Evolutionary conservation across 2,888 invertebrate genomes (phyloP), one percentile per base, ranked within the genome.

Genomic region (Meta bourneti): DNA sequence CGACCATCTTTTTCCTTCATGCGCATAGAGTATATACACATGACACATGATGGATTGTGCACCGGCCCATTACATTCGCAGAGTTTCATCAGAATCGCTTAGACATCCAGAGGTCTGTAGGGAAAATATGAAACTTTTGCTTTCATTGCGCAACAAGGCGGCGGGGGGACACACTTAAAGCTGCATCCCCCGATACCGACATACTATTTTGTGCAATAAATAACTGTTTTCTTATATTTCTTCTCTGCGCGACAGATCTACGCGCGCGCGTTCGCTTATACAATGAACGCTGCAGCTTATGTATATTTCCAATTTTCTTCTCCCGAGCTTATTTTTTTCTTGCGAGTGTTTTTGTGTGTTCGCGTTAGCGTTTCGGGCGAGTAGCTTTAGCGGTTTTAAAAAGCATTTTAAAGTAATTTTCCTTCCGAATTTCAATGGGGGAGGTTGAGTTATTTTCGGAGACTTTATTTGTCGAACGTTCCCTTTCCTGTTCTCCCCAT

Each of bases 51-150:
- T 85, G 90, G 72, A 90, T 90, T 80, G 80, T 80, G 74, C 69
- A 81, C 54, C 85, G 90, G 90, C 74, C 90, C 90, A 90, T 90
- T 90, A 90, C 85, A 90, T 90, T 79, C 89, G 83, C 61, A 69
- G 88, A 82, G 89, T 89, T 89, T 85, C 85, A 85, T 85, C 90
- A 85, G 74, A 69, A 61, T 75, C 81, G 49, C 88, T 88, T 81
- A 81, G 74, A 90, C 79, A 82, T 84, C 84, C 86, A 52, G 80
- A 80, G 20, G 83, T 72, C 74, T 69, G 75, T 48, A 82, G 71
- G 89, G 69, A 80, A 34, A 82, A 86, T 75, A 74, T n/a, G 83
- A 72, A 82, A 89, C 82, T 82, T 54, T 89, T 89, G 89, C 89
- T 89, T 89, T 89, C 82, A 75, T 90, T 81, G 85, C 90, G 34